These are phyloP conservation scores for Nysson spinosus DNA, from an alignment of 2,888 invertebrate species.

Conservation along the genomic window DNA sequence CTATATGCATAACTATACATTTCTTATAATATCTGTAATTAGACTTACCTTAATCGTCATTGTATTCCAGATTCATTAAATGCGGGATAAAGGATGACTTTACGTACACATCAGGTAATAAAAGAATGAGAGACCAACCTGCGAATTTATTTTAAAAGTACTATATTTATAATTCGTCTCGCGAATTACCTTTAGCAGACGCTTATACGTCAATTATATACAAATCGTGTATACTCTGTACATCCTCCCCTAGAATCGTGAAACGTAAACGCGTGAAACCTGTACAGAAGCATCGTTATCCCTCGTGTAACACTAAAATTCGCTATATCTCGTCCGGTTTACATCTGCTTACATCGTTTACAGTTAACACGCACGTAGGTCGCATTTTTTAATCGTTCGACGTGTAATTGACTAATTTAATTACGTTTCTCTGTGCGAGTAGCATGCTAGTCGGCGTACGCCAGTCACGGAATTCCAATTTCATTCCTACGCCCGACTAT, in stretches of 20 bases:
- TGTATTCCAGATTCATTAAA: too few species aligned
- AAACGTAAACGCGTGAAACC: constrained; percentile 53
- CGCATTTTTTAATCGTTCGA: constrained; percentile 24
- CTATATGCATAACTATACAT: too few species aligned
- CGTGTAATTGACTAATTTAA: constrained; percentile 63
- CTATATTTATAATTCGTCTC: constrained; percentile 63
- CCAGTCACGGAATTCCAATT: not conserved
- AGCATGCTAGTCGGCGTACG: constrained; percentile 27
- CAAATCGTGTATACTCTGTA: constrained; percentile 70
- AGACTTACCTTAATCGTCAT: too few species aligned
- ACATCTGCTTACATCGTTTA: constrained; percentile 25
- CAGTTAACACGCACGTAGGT: constrained; percentile 29
- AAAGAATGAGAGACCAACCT: too few species aligned
- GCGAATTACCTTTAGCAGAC: constrained; percentile 39
- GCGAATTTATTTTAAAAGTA: constrained; percentile 61
- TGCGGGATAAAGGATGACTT: too few species aligned
- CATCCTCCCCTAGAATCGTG: constrained; percentile 51
- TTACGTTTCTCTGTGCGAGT: constrained; percentile 38
- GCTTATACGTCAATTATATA: constrained; percentile 61
- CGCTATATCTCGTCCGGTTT: constrained; percentile 32
- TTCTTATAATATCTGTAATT: too few species aligned
- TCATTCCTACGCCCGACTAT: not conserved
- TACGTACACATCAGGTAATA: too few species aligned
- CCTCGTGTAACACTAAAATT: constrained; percentile 30
- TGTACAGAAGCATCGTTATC: constrained; percentile 60